Evolutionary conservation across 2,888 invertebrate species (phyloP).

Genomic region (Campoplex nolae): DNA sequence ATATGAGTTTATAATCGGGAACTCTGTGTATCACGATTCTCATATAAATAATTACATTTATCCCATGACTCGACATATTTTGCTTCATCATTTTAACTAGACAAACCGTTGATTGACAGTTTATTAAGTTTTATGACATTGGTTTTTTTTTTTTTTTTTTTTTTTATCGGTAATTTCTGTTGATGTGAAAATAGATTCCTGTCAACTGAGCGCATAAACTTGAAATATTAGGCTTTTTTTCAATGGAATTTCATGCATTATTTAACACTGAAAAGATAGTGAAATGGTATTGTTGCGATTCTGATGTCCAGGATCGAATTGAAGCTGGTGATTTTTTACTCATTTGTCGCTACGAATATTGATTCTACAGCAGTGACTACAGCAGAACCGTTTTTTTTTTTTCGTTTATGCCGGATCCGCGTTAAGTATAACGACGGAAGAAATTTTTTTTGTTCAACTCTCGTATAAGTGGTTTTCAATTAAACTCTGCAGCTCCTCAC

Average conservation of each 20-base stretch:
- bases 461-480: background rate
- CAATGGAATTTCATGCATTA: too few species aligned
- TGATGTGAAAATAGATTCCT: too few species aligned
- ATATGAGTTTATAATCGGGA: conserved; percentile 22
- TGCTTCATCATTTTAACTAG: background rate
- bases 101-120: background rate
- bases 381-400: background rate
- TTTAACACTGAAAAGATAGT: background rate
- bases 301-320: background rate
- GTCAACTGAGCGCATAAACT: background rate
- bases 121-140: too few species aligned
- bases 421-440: background rate
- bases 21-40: conserved; percentile 22
- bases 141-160: too few species aligned
- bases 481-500: background rate
- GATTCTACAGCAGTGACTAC: background rate
- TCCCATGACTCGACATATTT: conserved; percentile 1
- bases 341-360: background rate
- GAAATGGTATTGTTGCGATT: background rate
- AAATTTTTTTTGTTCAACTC: background rate
- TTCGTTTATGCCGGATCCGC: background rate
- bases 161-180: too few species aligned
- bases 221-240: too few species aligned
- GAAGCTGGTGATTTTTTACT: background rate
- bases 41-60: background rate